phyloP scores from a whole-genome alignment of 2,888 invertebrate genomes.

The Hermaeophaga mercurialis region DNA sequence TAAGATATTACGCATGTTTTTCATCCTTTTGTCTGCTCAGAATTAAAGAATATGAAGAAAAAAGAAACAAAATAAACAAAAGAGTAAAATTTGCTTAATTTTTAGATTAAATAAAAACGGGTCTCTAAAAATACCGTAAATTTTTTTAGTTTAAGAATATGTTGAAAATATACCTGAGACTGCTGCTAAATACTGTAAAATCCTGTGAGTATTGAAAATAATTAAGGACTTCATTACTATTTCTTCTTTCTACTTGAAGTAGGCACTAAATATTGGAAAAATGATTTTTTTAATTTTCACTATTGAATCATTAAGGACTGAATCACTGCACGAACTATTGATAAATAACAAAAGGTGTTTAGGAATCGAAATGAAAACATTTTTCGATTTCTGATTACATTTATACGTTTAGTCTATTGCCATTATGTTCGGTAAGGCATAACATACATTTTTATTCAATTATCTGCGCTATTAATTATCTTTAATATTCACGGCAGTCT shows the following conservation, averaged over 20 bases:
- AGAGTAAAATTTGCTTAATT: too few relatives aligned
- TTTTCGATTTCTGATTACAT: constrained; percentile 4
- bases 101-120: too few relatives aligned
- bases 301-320: neutral
- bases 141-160: neutral
- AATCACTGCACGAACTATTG: constrained; percentile 2
- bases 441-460: neutral
- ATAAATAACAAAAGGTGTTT: constrained; percentile 16
- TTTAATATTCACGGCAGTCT: neutral
- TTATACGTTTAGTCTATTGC: neutral
- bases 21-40: too few relatives aligned
- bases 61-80: too few relatives aligned
- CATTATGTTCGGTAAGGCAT: neutral
- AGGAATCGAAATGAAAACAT: constrained; percentile 3
- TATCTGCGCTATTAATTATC: neutral
- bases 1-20: too few relatives aligned
- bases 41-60: too few relatives aligned
- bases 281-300: neutral
- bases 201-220: constrained; percentile 14
- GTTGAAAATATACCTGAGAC: constrained; percentile 39
- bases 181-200: constrained; percentile 45
- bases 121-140: too few relatives aligned
- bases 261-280: neutral
- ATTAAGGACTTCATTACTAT: constrained; percentile 5
- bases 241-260: neutral